Conservation (phyloP, 92 coral and sea anemone genomes). For the Plumapathes pennacea region DNA sequence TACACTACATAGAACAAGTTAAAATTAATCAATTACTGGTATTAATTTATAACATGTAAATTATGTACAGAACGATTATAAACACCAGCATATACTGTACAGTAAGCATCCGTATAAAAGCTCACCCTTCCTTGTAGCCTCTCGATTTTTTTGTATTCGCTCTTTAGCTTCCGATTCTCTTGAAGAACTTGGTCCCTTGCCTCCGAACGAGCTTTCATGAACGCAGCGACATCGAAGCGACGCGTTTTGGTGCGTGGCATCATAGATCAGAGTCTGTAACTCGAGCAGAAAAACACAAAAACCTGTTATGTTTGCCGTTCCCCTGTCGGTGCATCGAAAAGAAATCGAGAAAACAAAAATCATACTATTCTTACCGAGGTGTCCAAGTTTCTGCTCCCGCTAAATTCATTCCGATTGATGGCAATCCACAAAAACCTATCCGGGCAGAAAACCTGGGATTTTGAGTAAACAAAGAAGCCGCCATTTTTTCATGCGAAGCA, state of each 20-base stretch:
- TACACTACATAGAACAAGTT: no score
- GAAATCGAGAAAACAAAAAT: constrained; percentile 44
- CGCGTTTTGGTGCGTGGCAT: constrained; percentile 57
- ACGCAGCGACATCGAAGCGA: constrained; percentile 39
- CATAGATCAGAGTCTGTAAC: constrained; percentile 26
- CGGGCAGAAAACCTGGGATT: constrained; percentile 28
- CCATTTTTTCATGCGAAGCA: no score
- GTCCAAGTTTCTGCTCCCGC: constrained; percentile 18
- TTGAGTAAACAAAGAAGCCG: no score
- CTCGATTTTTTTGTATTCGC: constrained; percentile 27
- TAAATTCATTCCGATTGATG: constrained; percentile 12
- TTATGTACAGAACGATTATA: no score
- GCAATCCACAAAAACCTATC: constrained; percentile 29
- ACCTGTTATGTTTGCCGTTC: constrained; percentile 24
- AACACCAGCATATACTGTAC: no score
- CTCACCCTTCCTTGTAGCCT: no score
- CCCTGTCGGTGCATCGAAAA: constrained; percentile 14
- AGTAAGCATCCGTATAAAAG: no score
- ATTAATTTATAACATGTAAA: no score
- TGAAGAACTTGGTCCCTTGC: constrained; percentile 44
- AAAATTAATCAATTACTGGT: no score
- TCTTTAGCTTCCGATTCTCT: constrained; percentile 29
- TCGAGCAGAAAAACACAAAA: constrained; percentile 31
- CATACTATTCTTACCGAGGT: constrained; percentile 42
- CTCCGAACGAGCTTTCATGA: constrained; percentile 56